Base-by-base conservation (phyloP, 2,113 vertebrate species). In the Megalops atlanticus region DNA sequence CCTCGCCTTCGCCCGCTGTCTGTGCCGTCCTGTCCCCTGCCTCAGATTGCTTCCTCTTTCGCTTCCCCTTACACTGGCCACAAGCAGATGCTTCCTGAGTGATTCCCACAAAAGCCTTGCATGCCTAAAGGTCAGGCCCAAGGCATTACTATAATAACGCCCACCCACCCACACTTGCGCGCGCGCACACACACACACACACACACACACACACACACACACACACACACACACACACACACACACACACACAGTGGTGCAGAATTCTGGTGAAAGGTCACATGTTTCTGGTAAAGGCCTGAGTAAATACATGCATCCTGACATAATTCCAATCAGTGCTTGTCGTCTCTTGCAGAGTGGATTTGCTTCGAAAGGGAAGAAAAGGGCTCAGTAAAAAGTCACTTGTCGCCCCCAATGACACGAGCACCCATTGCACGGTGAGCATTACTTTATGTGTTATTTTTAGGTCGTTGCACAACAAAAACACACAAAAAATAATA, bases 281-380 rank as follows among this genome's bases (percentile, higher is more conserved):
- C 10, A 27, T 71, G 69, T 36, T 8, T 70, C 12, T 18, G 0
- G 78, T 31, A 31, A 64, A 31, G 11, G 16, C 75, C 24, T 78
- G 21, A 64, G 47, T 39, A 41, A 78, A 78, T 78, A 18, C 35
- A 39, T 31, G 40, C 71, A 40, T 74, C 24, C 1, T 31, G 0
- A 11, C 31, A 64, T 27, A 1, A 21, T 16, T 54, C 2, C 2
- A 74, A 45, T 45, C 35, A 24, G 7, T 3, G 71, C 47, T 18
- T 16, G 47, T 80, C 86, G 1, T 72, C 52, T 86, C 84, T 79
- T 89, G 79, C 91, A 97, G 96, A 97, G 69, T 93, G 91, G 92
- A 94, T 96, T 89, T 92, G 91, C 85, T 91, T 94, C 38, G 93
- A 96, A 86, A 95, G 94, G 83, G 88, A 93, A 38, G 90, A 90